Evolutionary conservation across 1,140 invertebrate species (phyloP), one percentile per base, ranked within the genome.

Genomic region (Drosophila equinoxialis): DNA sequence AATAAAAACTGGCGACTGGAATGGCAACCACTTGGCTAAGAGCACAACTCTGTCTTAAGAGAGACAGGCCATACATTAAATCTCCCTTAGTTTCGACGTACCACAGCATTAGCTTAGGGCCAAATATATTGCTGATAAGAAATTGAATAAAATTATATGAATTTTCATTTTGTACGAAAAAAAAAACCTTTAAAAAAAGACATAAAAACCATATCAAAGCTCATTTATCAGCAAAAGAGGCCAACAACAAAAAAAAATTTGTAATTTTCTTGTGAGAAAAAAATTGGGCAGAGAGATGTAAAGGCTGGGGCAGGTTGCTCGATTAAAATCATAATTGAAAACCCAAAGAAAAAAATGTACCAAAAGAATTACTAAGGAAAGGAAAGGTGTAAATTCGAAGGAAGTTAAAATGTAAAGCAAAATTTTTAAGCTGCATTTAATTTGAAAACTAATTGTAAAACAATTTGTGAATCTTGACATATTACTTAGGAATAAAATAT

Each of bases 141-240:
- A 86, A 83, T 86, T 86, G 84, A 86, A 86, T 86, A 86, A 86
- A 86, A 86, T 89, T 86, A 89, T 86, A 80, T 77, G 79, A 79
- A 83, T 83, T 83, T 89, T 77, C 17, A 17, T 59, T 20, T 26
- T 55, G 26, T 58, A 59, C 65, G 51, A 20, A 26, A 26, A 57
- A 65, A 65, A 69, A 70, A 64, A 64, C 30, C 30, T 30, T 30
- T 51, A 58, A 45, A 79, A 81, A 70, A 61, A 68, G 30, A 30
- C 30, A 83, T 83, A 77, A 87, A 61, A 65, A 55, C 55, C 61
- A 23, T 89, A 86, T 86, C 84, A 67, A 68, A 33, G 84, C 84
- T 83, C 82, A 86, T 86, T 86, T 89, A 86, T 86, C 83, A 79
- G 74, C 59, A 20, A 58, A 23, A 71, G 41, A 48, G 57, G 55